Evolutionary conservation across 2,797 vertebrate genomes (phyloP).

Genomic region (Holocentrus rufus): DNA sequence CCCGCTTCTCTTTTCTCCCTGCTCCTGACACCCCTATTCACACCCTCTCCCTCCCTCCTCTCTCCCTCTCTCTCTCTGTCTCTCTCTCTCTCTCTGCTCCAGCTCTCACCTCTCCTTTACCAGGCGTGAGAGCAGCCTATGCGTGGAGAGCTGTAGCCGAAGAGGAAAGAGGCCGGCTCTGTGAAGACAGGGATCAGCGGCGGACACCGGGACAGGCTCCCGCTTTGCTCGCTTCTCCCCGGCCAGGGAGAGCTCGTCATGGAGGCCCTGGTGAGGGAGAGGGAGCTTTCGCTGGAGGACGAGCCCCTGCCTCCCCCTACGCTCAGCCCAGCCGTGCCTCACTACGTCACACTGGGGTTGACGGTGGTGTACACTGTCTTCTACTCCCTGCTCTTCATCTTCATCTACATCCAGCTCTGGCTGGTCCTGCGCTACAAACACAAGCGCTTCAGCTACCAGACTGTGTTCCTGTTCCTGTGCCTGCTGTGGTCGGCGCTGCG

Average conservation of each 20-base stretch:
- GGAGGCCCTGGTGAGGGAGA: constrained; percentile 66
- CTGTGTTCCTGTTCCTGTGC: constrained; percentile 96
- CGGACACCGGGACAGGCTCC: constrained; percentile 16
- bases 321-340: constrained; percentile 90
- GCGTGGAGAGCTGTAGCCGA: constrained; percentile 3
- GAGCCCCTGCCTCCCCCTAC: constrained; percentile 81
- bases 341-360: constrained; percentile 92
- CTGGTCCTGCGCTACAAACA: constrained; percentile 93
- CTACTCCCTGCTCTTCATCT: constrained; percentile 93
- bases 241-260: constrained; percentile 51
- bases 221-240: background rate
- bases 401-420: constrained; percentile 95
- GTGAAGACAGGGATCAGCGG: constrained; percentile 23
- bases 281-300: constrained; percentile 49
- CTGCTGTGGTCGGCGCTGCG: constrained; percentile 95
- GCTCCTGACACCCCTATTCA: constrained; percentile 54
- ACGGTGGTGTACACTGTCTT: constrained; percentile 92
- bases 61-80: constrained; percentile 8
- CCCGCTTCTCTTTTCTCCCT: constrained; percentile 2
- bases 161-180: constrained; percentile 5
- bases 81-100: constrained; percentile 11
- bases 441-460: constrained; percentile 97
- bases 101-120: constrained; percentile 13
- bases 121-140: constrained; percentile 12
- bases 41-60: constrained; percentile 41